Evolutionary conservation across 2,888 invertebrate genomes (phyloP).

Genomic region (Dexiosoma caninum): DNA sequence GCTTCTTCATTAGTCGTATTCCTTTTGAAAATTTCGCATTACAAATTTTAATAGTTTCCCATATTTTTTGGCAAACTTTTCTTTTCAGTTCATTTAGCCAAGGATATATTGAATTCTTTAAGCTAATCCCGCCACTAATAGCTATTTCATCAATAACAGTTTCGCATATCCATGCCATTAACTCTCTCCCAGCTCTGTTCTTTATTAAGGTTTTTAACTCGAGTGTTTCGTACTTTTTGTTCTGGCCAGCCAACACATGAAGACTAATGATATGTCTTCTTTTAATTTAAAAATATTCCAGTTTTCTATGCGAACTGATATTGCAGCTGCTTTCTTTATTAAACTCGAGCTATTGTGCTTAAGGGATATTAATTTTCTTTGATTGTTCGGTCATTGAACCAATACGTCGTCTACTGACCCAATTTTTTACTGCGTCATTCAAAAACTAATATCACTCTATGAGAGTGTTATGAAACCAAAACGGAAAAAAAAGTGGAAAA

Average conservation of each 20-base stretch:
- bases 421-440: conserved; percentile 63
- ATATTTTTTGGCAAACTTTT: no score
- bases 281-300: neutral
- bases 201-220: conserved; percentile 34
- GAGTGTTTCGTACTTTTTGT: neutral
- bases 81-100: no score
- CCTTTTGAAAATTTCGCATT: no score
- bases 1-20: no score
- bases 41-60: no score
- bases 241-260: conserved; percentile 21
- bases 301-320: conserved; percentile 22
- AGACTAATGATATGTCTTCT: neutral
- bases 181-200: conserved; percentile 34
- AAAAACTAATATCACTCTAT: conserved; percentile 57
- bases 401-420: conserved; percentile 62
- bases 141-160: no score
- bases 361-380: conserved; percentile 64
- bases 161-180: neutral
- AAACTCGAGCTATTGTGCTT: conserved; percentile 59
- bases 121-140: no score
- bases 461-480: conserved; percentile 5
- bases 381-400: conserved; percentile 63
- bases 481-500: conserved; percentile 4
- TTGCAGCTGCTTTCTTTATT: conserved; percentile 42
- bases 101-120: no score